Percentiles rank a stretch among this genome's conserved stretches.
Evolutionary conservation across 2,797 vertebrate species (phyloP).

Genomic region (Argyrosomus regius): DNA sequence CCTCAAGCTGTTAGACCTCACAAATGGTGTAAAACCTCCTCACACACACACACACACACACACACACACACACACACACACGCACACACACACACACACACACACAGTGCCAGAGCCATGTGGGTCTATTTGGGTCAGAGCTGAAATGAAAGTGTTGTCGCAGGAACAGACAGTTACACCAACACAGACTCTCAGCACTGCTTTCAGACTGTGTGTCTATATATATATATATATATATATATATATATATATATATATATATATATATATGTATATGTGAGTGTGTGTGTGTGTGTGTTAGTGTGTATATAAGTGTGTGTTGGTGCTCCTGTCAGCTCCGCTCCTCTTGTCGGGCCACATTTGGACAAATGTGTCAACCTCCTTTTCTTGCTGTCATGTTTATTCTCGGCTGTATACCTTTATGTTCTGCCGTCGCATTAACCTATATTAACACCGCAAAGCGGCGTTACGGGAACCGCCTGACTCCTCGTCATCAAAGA

Average conservation of each 20-base stretch:
- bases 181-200: constrained; percentile 45
- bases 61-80: constrained; percentile 23
- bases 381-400: constrained; percentile 68
- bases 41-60: constrained; percentile 2
- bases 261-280: not conserved
- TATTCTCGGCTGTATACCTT: constrained; percentile 65
- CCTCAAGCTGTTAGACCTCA: constrained; percentile 36
- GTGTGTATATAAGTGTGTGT: constrained; percentile 18
- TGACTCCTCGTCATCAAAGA: constrained; percentile 65
- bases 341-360: constrained; percentile 61
- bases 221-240: constrained; percentile 5
- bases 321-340: constrained; percentile 50
- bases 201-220: constrained; percentile 12
- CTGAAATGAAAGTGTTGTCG: constrained; percentile 71
- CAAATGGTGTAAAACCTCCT: not conserved
- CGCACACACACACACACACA: constrained; percentile 26
- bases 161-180: constrained; percentile 68
- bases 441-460: constrained; percentile 73
- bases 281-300: constrained; percentile 11
- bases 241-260: not conserved
- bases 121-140: constrained; percentile 74
- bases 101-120: constrained; percentile 31
- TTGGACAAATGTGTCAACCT: constrained; percentile 55
- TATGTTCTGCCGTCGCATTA: constrained; percentile 67
- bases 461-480: constrained; percentile 28